Percentiles rank a stretch among this genome's conserved stretches.
These are phyloP conservation scores for Epizoanthus stellaris DNA, from an alignment of 92 coral and sea anemone species.

Conservation along the genomic window DNA sequence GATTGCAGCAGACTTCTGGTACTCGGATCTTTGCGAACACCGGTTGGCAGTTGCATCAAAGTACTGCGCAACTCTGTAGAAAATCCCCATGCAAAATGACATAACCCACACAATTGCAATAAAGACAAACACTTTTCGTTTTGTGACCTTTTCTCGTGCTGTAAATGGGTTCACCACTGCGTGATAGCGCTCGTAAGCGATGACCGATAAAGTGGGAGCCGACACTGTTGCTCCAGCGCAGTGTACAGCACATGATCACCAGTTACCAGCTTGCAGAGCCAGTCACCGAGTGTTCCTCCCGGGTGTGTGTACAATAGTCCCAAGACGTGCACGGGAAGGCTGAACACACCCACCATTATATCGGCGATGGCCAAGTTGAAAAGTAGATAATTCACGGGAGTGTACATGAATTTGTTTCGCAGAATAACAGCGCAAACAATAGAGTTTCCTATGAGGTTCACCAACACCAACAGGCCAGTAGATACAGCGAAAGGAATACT, in stretches of 20 bases:
- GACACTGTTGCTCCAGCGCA: constrained; percentile 47
- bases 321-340: constrained; percentile 39
- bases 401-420: constrained; percentile 53
- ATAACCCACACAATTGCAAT: constrained; percentile 36
- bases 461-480: constrained; percentile 19
- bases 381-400: constrained; percentile 55
- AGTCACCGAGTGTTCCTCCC: constrained; percentile 36
- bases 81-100: constrained; percentile 11
- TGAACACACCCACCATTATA: constrained; percentile 42
- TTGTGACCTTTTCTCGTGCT: not conserved
- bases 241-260: constrained; percentile 50
- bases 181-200: constrained; percentile 57
- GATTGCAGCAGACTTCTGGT: not conserved
- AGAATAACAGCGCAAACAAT: constrained; percentile 53
- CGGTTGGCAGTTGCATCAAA: not conserved
- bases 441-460: constrained; percentile 60
- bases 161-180: constrained; percentile 48
- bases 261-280: constrained; percentile 46
- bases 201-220: constrained; percentile 13
- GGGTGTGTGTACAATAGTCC: constrained; percentile 49
- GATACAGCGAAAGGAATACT: not conserved
- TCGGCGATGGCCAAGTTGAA: constrained; percentile 65
- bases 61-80: not conserved
- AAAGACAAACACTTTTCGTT: constrained; percentile 8
- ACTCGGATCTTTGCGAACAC: not conserved